These are phyloP conservation scores for Drosophila mercatorum DNA, from an alignment of 2,888 invertebrate genomes.

Conservation along the genomic window DNA sequence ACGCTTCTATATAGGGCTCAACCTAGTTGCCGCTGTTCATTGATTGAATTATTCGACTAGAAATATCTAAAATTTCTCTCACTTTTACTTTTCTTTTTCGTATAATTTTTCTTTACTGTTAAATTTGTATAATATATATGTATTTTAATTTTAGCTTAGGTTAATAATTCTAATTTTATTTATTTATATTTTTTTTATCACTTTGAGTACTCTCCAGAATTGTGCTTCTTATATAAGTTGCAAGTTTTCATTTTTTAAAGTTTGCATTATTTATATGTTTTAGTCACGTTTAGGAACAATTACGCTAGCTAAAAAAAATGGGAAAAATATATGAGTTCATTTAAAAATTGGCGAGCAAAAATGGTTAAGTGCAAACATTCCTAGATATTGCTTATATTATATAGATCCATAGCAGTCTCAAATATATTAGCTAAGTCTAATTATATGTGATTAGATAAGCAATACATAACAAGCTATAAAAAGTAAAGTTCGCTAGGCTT, in stretches of 20 bases:
- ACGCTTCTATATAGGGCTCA: slow-evolving; percentile 46
- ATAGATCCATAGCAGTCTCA: neutral
- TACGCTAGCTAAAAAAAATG: neutral
- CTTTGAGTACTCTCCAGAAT: no score
- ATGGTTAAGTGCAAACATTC: neutral
- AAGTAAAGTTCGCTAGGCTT: neutral
- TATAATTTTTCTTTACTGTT: neutral
- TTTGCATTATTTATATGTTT: neutral
- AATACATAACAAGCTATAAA: neutral
- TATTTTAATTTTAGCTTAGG: neutral
- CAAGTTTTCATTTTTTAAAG: neutral
- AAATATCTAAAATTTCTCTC: slow-evolving; percentile 13
- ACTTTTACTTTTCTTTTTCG: slow-evolving; percentile 50
- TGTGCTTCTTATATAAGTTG: neutral
- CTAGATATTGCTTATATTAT: neutral
- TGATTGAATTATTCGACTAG: slow-evolving; percentile 14
- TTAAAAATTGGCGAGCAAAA: neutral
- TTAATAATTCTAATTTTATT: neutral
- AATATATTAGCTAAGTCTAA: neutral
- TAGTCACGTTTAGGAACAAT: neutral
- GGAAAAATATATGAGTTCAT: no score
- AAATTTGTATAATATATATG: no score
- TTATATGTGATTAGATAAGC: slow-evolving; percentile 1
- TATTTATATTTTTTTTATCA: neutral
- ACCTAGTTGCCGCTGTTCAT: slow-evolving; percentile 49